phyloP scores from a whole-genome alignment of 1,140 invertebrate species.

The Nasonia vitripennis region DNA sequence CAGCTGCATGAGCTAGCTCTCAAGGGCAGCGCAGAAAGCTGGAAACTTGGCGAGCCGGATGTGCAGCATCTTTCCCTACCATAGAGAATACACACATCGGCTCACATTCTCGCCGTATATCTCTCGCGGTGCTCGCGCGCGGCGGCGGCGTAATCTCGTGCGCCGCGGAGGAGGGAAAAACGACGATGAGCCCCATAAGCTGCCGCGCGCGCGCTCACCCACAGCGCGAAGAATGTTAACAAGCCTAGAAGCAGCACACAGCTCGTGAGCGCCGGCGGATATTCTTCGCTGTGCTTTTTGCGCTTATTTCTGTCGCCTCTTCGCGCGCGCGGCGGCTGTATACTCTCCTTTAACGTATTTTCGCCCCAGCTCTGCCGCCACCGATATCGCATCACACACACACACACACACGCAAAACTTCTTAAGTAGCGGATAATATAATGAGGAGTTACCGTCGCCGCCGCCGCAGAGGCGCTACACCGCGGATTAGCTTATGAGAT shows the following conservation, averaged over 20 bases:
- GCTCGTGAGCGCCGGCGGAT: conserved; percentile 52
- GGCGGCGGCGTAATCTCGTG: background rate
- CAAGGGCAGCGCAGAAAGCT: conserved; percentile 37
- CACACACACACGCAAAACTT: conserved; percentile 40
- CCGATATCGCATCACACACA: conserved; percentile 57
- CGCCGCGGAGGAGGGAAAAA: conserved; percentile 28
- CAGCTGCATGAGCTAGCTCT: background rate
- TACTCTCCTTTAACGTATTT: conserved; percentile 2
- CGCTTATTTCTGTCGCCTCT: conserved; percentile 3
- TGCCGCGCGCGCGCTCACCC: conserved; percentile 52
- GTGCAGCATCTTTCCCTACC: conserved; percentile 18
- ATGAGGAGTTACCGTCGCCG: conserved; percentile 28
- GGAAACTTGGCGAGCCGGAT: conserved; percentile 58
- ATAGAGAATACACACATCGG: background rate
- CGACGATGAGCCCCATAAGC: conserved; percentile 24
- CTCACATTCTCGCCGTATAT: conserved; percentile 20
- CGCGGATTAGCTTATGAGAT: conserved; percentile 34
- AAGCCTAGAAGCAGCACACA: conserved; percentile 53
- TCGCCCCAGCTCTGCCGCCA: conserved; percentile 26
- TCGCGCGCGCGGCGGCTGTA: background rate
- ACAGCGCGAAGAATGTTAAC: conserved; percentile 67
- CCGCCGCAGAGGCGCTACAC: background rate
- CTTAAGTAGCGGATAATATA: conserved; percentile 61
- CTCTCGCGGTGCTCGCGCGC: background rate
- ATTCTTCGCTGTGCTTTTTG: conserved; percentile 51